Base-by-base conservation (phyloP, 2,888 invertebrate genomes). In the Chloromyia formosa region DNA sequence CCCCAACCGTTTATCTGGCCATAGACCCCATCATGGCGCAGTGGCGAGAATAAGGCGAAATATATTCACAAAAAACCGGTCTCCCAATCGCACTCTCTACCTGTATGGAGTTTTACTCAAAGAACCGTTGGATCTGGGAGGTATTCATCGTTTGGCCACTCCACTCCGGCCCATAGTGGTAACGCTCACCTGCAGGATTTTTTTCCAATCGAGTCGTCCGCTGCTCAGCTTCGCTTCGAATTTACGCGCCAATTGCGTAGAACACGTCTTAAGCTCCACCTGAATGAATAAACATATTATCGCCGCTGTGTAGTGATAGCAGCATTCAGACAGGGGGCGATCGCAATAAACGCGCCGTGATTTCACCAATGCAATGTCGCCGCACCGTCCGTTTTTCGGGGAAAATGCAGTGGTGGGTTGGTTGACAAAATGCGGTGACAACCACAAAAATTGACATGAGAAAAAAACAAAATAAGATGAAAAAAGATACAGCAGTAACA, bases 191-290 rank as follows among this genome's bases (percentile, higher is more conserved):
- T 12, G 49, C 45, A 22, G 1, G 22, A 20, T n/a, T 62, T 62
- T 69, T 53, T 69, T 69, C 69, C 53, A 54, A 27, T 49, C 49
- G 60, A 42, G 73, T n/a, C 61, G 73, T 61, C 53, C 35, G 61
- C 27, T 7, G 27, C 27, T 58, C 60, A 27, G 35, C 69, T 20
- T 49, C 23, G 23, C 22, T 35, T 42, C 2, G 18, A 42, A 23
- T 49, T 73, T 73, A 73, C 73, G 73, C 73, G 73, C 60, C 73
- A 61, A 73, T 73, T 73, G 60, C 73, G 71, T 71, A 71, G 18
- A 66, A 18, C 22, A 58, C 40, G 22, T 18, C 23, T 40, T 71
- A 71, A 22, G 71, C 71, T 71, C 71, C 71, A 58, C 71, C 71
- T 71, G 71, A 71, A 58, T 71, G 71, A 40, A 56, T 40, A 56